Percentiles rank a stretch among this genome's conserved stretches.
These are phyloP conservation scores for Nannoperca obscura DNA, from an alignment of 2,797 vertebrate species.

Conservation along the genomic window DNA sequence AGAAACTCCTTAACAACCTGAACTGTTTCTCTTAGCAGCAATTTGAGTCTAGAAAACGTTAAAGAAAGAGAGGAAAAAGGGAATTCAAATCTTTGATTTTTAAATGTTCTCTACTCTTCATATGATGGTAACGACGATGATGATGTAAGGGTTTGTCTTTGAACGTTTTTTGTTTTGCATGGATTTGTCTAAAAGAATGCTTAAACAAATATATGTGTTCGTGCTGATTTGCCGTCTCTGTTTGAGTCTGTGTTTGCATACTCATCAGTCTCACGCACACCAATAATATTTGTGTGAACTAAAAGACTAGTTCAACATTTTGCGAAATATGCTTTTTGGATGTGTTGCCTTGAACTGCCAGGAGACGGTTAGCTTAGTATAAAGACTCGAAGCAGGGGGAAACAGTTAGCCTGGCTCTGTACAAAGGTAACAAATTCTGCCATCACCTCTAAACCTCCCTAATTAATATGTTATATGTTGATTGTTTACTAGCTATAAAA, in stretches of 20 bases:
- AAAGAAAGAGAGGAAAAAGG: background rate
- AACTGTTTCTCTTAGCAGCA: background rate
- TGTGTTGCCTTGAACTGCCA: background rate
- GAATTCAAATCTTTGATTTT: background rate
- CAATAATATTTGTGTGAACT: background rate
- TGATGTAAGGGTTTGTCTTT: background rate
- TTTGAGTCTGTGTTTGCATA: constrained; percentile 28
- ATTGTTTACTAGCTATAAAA: background rate
- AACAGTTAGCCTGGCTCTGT: background rate
- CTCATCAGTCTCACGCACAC: background rate
- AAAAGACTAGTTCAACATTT: background rate
- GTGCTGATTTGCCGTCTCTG: constrained; percentile 3
- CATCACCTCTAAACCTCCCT: background rate
- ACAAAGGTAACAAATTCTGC: background rate
- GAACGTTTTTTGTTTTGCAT: constrained; percentile 22
- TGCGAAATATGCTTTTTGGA: background rate
- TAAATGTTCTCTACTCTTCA: background rate
- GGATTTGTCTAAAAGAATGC: constrained; percentile 38
- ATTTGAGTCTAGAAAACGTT: background rate
- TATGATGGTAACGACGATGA: background rate
- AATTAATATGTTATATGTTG: background rate
- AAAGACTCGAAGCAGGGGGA: background rate
- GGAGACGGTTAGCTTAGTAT: background rate
- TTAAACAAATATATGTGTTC: constrained; percentile 24
- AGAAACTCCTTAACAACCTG: background rate